Evolutionary conservation across 2,113 vertebrate species (phyloP), one percentile per base, ranked within the genome.

Genomic region (Pogonocichla stellata): DNA sequence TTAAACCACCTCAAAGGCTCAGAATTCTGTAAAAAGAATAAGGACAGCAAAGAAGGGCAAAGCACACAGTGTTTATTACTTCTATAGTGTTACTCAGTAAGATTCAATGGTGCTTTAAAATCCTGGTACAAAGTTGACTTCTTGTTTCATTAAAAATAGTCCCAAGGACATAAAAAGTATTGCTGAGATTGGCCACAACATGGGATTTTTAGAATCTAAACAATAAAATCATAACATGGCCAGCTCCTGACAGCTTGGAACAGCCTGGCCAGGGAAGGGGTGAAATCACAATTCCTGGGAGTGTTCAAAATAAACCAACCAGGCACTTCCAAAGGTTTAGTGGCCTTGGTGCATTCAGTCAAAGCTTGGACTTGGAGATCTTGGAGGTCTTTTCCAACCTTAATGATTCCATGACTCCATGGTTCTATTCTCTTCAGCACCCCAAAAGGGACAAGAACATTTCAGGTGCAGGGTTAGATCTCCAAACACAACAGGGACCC

Each of bases 401-500:
- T 16, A 23, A 31, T 11, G 12, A 28, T 23, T 47, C 16, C 8
- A 8, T 34, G 20, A 14, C 12, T 71, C 56, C 34, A 10, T 0
- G 6, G 5, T 29, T n/a, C 8, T 16, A 2, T 34, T 8, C 38
- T 24, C 19, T 75, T 43, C 5, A 82, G 48, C 61, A 51, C 14
- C 57, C 42, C 36, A n/a, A 36, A 15, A 48, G 29, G 10, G 14
- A 47, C 33, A 79, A 66, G 10, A 50, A 5, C 15, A 25, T 60
- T 93, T 58, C 33, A 54, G 31, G 34, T 18, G 20, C 23, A 23
- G 0, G 1, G 17, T 69, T 82, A 74, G 28, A 16, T 38, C 42
- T 77, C 25, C 62, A 86, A 62, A 69, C 2, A 15, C 17, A 60
- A 13, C 0, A 0, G 4, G 14, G 36, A 60, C 62, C 31, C 26